A percentile compares a stretch with the other conserved stretches of the same genome.
These are phyloP conservation scores for Atrina japonica DNA, from an alignment of 2,888 invertebrate genomes.

Conservation along the genomic window DNA sequence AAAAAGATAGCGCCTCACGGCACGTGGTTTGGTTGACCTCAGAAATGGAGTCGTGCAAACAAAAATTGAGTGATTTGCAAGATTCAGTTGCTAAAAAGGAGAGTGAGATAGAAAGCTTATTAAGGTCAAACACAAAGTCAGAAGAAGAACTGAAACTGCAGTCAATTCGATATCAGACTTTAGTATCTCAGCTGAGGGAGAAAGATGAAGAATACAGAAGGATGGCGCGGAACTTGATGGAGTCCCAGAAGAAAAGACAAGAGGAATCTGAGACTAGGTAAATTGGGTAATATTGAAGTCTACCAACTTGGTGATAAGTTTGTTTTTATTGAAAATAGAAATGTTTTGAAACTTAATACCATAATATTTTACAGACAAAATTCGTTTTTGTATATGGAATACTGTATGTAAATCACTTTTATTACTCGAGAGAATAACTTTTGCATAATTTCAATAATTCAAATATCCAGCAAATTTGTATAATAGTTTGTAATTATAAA, in stretches of 20 bases:
- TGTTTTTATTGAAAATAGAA: too few species aligned
- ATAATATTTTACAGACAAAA: too few species aligned
- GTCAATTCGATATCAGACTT: constrained; percentile 13
- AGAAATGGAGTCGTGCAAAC: constrained; percentile 10
- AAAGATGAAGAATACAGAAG: constrained; percentile 25
- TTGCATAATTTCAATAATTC: too few species aligned
- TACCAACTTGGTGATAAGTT: too few species aligned
- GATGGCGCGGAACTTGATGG: constrained; percentile 16
- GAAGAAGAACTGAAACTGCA: constrained; percentile 22
- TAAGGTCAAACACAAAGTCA: background rate
- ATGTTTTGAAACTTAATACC: too few species aligned
- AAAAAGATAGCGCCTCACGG: constrained; percentile 2
- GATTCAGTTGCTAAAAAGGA: constrained; percentile 13
- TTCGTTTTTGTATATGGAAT: too few species aligned
- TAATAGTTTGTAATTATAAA: too few species aligned
- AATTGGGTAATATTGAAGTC: too few species aligned
- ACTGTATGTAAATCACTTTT: too few species aligned
- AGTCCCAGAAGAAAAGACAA: constrained; percentile 29
- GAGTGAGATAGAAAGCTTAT: background rate
- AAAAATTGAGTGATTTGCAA: constrained; percentile 12
- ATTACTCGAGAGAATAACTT: too few species aligned
- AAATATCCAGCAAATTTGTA: too few species aligned
- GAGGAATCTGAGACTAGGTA: constrained; percentile 36
- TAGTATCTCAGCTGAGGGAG: constrained; percentile 13
- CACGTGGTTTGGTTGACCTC: constrained; percentile 5